phyloP scores from a whole-genome alignment of 2,113 vertebrate species.

The Amazona vittata region DNA sequence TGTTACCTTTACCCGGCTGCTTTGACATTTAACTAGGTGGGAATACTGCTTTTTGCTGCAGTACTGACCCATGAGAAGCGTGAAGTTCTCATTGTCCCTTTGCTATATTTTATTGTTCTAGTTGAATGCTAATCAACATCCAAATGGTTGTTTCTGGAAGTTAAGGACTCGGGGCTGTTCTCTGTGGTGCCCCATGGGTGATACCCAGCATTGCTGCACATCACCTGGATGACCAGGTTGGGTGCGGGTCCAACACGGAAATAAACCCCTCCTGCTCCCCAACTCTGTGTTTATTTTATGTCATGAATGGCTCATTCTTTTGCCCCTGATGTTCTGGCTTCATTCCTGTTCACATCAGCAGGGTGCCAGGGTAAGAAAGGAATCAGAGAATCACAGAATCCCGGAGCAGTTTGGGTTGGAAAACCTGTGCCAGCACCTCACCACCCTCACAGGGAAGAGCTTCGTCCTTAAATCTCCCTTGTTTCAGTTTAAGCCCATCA shows the following conservation, averaged over 20 bases:
- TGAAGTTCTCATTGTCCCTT: neutral
- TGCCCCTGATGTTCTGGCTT: neutral
- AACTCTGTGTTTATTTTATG: neutral
- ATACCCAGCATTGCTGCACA: neutral
- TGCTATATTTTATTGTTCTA: neutral
- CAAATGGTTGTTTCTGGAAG: neutral
- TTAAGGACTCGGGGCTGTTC: neutral
- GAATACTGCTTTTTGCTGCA: neutral
- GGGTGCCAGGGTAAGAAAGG: neutral
- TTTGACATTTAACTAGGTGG: neutral
- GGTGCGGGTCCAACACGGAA: neutral
- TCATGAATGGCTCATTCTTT: neutral
- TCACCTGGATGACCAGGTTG: neutral
- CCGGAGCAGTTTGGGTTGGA: neutral
- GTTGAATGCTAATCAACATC: neutral
- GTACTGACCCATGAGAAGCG: fast-evolving
- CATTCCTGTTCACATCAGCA: fast-evolving
- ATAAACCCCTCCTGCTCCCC: neutral
- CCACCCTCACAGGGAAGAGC: neutral
- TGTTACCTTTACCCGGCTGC: neutral
- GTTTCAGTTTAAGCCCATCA: neutral
- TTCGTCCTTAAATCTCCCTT: neutral
- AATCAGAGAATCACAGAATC: neutral
- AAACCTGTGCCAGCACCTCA: neutral
- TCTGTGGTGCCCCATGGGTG: fast-evolving